phyloP scores from a whole-genome alignment of 2,113 vertebrate genomes.

The Cranoglanis bouderius region DNA sequence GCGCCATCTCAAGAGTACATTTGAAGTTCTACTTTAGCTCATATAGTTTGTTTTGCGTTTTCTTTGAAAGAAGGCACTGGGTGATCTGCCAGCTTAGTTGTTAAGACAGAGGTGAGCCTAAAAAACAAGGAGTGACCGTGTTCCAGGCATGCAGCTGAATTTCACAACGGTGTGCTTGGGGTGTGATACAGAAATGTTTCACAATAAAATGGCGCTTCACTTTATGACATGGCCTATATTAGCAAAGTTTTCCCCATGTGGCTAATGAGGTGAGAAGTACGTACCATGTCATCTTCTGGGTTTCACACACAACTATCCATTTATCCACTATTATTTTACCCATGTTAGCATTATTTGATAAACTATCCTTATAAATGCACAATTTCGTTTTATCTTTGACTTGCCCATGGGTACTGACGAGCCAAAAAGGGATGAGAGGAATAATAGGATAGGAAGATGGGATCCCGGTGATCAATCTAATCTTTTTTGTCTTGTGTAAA shows the following conservation, averaged over 20 bases:
- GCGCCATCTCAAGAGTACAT: conserved; percentile 55
- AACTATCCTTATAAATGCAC: neutral
- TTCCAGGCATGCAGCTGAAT: conserved; percentile 27
- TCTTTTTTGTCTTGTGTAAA: conserved; percentile 9
- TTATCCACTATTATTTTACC: neutral
- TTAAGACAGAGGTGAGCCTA: conserved; percentile 10
- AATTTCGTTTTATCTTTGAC: neutral
- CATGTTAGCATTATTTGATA: neutral
- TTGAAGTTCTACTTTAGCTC: conserved; percentile 49
- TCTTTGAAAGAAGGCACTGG: conserved; percentile 46
- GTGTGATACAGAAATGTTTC: conserved; percentile 15
- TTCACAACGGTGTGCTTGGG: conserved; percentile 42
- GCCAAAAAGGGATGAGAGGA: neutral
- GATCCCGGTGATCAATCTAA: neutral
- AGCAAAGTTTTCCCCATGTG: neutral
- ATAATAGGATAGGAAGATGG: neutral
- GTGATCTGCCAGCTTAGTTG: conserved; percentile 50
- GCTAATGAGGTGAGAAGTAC: neutral
- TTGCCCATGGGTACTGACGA: neutral
- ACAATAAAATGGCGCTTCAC: conserved; percentile 13
- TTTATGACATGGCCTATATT: conserved; percentile 1
- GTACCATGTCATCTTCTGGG: neutral
- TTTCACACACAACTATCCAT: neutral
- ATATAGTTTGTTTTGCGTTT: conserved; percentile 59
- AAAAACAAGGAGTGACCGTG: conserved; percentile 25